Conservation (phyloP, 2,888 invertebrate species). For the Oegoconia quadripuncta region DNA sequence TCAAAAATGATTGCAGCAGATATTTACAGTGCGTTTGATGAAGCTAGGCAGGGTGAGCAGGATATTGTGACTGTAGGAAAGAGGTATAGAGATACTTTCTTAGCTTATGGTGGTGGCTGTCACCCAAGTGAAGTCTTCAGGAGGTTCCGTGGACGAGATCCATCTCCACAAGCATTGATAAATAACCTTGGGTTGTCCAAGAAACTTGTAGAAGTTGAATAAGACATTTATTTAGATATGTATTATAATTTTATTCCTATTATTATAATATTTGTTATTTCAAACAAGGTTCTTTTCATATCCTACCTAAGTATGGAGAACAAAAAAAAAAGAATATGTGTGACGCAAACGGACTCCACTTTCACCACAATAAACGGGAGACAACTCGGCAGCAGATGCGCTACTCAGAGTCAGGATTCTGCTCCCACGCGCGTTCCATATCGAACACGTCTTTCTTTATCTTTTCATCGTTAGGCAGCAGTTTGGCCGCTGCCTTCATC, state of each 20-base stretch:
- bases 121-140: conserved; percentile 92
- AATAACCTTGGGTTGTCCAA: conserved; percentile 79
- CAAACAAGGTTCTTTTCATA: conserved; percentile 2
- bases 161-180: conserved; percentile 89
- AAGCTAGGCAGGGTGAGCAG: conserved; percentile 76
- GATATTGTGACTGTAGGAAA: conserved; percentile 80
- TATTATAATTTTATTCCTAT: conserved; percentile 45
- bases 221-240: conserved; percentile 22
- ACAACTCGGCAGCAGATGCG: too few species aligned
- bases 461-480: conserved; percentile 81
- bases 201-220: conserved; percentile 49
- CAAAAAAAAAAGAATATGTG: neutral
- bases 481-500: conserved; percentile 84
- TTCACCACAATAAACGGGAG: neutral
- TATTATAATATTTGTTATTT: conserved; percentile 40
- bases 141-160: conserved; percentile 94
- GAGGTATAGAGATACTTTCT: conserved; percentile 89
- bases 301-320: too few species aligned
- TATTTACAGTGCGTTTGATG: conserved; percentile 90
- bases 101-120: conserved; percentile 89
- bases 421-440: conserved; percentile 88
- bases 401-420: conserved; percentile 82
- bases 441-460: conserved; percentile 83
- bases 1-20: conserved; percentile 95
- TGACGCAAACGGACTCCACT: neutral